Conservation (phyloP, 1,140 invertebrate species). For the Ceratina calcarata region DNA sequence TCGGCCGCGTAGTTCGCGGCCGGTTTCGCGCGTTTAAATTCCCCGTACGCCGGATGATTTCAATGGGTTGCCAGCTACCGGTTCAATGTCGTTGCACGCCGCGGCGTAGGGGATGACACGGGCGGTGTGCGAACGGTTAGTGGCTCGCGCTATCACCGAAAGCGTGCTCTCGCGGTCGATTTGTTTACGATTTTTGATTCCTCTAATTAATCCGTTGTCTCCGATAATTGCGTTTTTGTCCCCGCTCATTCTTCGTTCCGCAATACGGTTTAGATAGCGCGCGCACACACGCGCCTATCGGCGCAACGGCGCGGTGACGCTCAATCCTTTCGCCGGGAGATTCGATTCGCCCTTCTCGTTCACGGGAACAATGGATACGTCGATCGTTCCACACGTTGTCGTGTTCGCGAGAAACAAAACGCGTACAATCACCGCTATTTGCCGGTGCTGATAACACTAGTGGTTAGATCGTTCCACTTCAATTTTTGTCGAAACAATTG, state of each 20-base stretch:
- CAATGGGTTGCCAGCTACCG: conserved; percentile 18
- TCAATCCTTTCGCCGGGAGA: not conserved
- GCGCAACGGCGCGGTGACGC: not conserved
- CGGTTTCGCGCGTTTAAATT: conserved; percentile 61
- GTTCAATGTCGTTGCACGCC: conserved; percentile 19
- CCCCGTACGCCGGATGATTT: conserved; percentile 53
- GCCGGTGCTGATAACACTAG: not conserved
- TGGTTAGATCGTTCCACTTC: no score
- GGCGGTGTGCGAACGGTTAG: not conserved
- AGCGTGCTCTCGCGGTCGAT: not conserved
- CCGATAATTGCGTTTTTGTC: conserved; percentile 51
- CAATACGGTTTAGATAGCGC: conserved; percentile 19
- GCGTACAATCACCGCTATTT: not conserved
- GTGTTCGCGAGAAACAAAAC: conserved; percentile 15
- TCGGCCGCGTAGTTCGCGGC: conserved; percentile 36
- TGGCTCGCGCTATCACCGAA: not conserved
- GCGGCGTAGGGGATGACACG: not conserved
- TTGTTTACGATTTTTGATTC: conserved; percentile 61
- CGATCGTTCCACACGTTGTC: conserved; percentile 39
- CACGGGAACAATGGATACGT: conserved; percentile 3
- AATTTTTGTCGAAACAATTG: no score
- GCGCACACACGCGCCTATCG: not conserved
- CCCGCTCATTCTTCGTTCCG: conserved; percentile 34
- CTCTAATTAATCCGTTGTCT: conserved; percentile 50
- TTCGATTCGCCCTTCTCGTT: conserved; percentile 22